Base-by-base conservation (phyloP, 1,140 invertebrate species). In the Apis florea region DNA sequence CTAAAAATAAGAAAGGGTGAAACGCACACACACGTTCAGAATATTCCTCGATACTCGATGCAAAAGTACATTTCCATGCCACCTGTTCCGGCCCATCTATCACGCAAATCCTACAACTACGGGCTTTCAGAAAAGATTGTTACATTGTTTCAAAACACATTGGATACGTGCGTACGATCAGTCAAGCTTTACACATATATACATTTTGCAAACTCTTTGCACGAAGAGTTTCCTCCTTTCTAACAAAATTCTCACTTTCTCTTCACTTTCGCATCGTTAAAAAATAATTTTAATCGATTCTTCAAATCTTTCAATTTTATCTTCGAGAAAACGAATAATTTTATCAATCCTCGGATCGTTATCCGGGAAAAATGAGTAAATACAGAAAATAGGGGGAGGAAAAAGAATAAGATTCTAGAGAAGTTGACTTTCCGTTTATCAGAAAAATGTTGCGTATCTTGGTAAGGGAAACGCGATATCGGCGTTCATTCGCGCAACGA, bases 401-500 rank as follows among this genome's bases (percentile, higher is more conserved):
- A n/a, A 68, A 8, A 70, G 10, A 12, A 26, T 12, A 53, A 26
- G 24, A 8, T 8, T 6, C 4, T 12, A 15, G 12, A 3, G 10
- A 49, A 12, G 4, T 68, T 15, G 49, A 6, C 2, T 17, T 53
- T 75, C 21, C 12, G 9, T 67, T 76, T 76, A 76, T 76, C 74
- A 40, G 73, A 1, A 56, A 19, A n/a, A 17, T 17, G 8, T 66
- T 17, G 2, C 3, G 17, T 24, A 13, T 40, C 19, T 19, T 19
- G 19, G 2, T 1, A 21, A 40, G 47, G 4, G 54, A 59, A 61
- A 53, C 6, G 47, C 59, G 13, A 49, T 12, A 10, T 8, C 9
- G 19, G 24, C 21, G 63, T 40, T 69, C 49, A 56, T 66, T 40
- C 69, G 51, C 49, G 31, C 75, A 40, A 53, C 68, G 58, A 79